Evolutionary conservation across 2,113 vertebrate genomes (phyloP).

Genomic region (Hepsetus odoe): DNA sequence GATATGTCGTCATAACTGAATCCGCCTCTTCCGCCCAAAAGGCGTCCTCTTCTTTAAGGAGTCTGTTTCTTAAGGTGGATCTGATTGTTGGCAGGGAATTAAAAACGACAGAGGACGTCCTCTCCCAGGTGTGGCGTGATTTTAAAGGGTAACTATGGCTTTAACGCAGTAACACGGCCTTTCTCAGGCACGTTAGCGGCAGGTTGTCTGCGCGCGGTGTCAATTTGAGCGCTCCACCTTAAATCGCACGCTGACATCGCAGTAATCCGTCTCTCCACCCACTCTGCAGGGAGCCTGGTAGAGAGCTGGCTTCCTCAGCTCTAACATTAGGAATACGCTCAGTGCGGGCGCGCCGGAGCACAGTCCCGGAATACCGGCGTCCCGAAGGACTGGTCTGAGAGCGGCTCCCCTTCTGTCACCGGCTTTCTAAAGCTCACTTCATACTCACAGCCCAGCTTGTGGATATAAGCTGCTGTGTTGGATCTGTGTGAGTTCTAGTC

Average conservation of each 20-base stretch:
- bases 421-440: not conserved
- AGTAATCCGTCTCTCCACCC: slow-evolving; percentile 67
- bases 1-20: slow-evolving; percentile 64
- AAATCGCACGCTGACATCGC: slow-evolving; percentile 74
- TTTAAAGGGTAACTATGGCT: not conserved
- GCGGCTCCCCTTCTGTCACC: not conserved
- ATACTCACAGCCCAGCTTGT: not conserved
- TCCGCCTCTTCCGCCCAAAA: slow-evolving; percentile 58
- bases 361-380: slow-evolving; percentile 36
- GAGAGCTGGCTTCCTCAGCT: slow-evolving; percentile 65
- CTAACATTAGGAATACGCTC: slow-evolving; percentile 32
- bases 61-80: slow-evolving; percentile 70
- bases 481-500: slow-evolving; percentile 5
- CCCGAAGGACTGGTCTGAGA: not conserved
- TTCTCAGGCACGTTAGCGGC: not conserved
- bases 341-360: slow-evolving; percentile 1
- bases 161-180: too few species aligned
- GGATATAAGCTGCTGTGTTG: slow-evolving; percentile 50
- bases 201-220: not conserved
- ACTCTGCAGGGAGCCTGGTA: slow-evolving; percentile 59
- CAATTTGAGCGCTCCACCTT: slow-evolving; percentile 63
- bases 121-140: not conserved
- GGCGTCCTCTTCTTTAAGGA: slow-evolving; percentile 52
- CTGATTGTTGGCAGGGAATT: not conserved
- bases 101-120: not conserved